Evolutionary conservation across 2,113 vertebrate genomes (phyloP), one percentile per base, ranked within the genome.

Genomic region (Platycercus adscitus): DNA sequence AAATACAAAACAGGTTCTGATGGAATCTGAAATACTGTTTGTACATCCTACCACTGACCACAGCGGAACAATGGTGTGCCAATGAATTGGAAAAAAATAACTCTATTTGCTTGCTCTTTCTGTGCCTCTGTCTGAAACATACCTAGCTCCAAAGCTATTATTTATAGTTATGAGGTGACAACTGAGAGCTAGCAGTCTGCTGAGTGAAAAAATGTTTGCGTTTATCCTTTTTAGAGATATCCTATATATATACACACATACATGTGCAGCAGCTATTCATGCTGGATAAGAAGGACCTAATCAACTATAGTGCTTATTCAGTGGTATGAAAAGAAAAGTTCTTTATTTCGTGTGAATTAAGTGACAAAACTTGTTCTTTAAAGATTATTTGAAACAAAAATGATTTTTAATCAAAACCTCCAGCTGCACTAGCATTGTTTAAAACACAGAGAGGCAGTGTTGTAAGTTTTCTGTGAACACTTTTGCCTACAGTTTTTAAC

Each of bases 131-230:
- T 84, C 93, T 96, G 85, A 92, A 96, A 87, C 26, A 91, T 65
- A 95, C 89, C 92, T 91, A 85, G 76, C 75, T 94, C 77, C 93
- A 95, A 92, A 96, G 94, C 94, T 95, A 97, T 97, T 97, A 91
- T 96, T 97, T 96, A 94, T 96, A 96, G 94, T 97, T 97, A 97
- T 95, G 96, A 97, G 96, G 97, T 97, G 97, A 94, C 93, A 97
- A 89, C 92, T 97, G 97, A 97, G 88, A 96, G 92, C 93, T 96
- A 97, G 97, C 96, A 97, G 96, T 96, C 93, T 96, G 96, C 70
- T 96, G 97, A 97, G 96, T 96, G 96, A 89, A 96, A 92, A 92
- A 95, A 95, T 81, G 35, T 75, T 88, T 89, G 90, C 85, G 1
- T 96, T 96, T 94, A 96, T 97, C 81, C 96, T 92, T 96, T 79